Evolutionary conservation across 2,888 invertebrate genomes (phyloP), one percentile per base, ranked within the genome.

Genomic region (Xylocampa areola): DNA sequence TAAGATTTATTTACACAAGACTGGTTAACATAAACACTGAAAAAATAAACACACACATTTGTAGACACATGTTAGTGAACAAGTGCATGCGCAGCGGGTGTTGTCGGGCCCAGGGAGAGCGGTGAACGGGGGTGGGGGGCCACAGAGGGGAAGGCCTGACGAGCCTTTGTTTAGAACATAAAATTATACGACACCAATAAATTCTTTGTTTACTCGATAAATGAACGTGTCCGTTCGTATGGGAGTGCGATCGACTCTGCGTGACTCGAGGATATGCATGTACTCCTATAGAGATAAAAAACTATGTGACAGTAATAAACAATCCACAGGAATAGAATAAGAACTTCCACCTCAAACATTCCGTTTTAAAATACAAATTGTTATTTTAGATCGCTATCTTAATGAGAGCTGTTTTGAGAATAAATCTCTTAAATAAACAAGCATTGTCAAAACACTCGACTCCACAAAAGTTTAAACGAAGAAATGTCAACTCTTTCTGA

Each of bases 181-280:
- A 93, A 93, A 91, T 91, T 93, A 93, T 93, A 94, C 91, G 92
- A 92, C 90, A 87, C 82, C 86, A 86, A 92, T 93, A 93, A 93
- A 94, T 90, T 90, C 86, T 89, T 87, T 93, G 91, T 93, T 92
- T 92, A 92, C 89, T 79, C 85, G 84, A 89, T 88, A 89, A 89
- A 90, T 88, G 86, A 89, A 87, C 82, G 86, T 84, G 84, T 85
- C 82, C 81, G 83, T 85, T 80, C 81, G 80, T 79, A 78, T 80
- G 79, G 75, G 80, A 84, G 81, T 86, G 75, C 77, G 80, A 86
- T 86, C 78, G 82, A 79, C 84, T 76, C 73, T 76, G 76, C 78
- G 82, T 77, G 87, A 82, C 81, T 84, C 72, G 68, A 72, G 75
- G 73, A 73, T 68, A 77, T 71, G 62, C 58, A 52, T 59, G 62